Conservation (phyloP, 1,140 invertebrate species). For the Eueides isabella region DNA sequence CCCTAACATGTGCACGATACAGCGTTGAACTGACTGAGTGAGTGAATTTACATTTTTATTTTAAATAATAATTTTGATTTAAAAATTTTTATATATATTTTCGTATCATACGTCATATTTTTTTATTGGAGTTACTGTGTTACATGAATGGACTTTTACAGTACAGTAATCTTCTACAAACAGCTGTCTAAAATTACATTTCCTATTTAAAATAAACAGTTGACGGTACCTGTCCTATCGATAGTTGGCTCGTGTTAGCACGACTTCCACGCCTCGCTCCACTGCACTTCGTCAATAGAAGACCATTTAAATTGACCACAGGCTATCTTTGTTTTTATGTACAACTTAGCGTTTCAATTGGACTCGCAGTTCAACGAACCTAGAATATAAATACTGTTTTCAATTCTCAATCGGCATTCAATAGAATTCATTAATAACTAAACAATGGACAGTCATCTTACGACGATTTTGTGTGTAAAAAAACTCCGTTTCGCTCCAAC, state of each 20-base stretch:
- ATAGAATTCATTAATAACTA: constrained; percentile 49
- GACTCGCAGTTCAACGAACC: constrained; percentile 61
- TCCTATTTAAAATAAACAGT: constrained; percentile 49
- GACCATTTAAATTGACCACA: constrained; percentile 65
- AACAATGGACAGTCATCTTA: constrained; percentile 54
- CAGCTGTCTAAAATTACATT: background rate
- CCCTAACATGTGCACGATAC: no score
- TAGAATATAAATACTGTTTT: constrained; percentile 47
- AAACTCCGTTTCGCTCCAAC: background rate
- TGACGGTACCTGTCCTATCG: constrained; percentile 47
- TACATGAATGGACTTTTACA: background rate
- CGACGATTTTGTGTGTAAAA: constrained; percentile 27
- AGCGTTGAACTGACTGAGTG: no score
- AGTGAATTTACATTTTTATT: background rate
- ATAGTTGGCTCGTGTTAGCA: constrained; percentile 64
- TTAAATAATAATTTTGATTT: background rate
- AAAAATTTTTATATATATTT: background rate
- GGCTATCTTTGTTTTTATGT: constrained; percentile 65
- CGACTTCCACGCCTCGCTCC: constrained; percentile 58
- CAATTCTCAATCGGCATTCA: constrained; percentile 53
- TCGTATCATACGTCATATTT: no score
- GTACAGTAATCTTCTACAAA: background rate
- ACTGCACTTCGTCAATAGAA: constrained; percentile 67
- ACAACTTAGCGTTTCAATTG: constrained; percentile 57
- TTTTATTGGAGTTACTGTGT: background rate